Conservation (phyloP, 2,888 invertebrate genomes). For the Nudaria mundana region DNA sequence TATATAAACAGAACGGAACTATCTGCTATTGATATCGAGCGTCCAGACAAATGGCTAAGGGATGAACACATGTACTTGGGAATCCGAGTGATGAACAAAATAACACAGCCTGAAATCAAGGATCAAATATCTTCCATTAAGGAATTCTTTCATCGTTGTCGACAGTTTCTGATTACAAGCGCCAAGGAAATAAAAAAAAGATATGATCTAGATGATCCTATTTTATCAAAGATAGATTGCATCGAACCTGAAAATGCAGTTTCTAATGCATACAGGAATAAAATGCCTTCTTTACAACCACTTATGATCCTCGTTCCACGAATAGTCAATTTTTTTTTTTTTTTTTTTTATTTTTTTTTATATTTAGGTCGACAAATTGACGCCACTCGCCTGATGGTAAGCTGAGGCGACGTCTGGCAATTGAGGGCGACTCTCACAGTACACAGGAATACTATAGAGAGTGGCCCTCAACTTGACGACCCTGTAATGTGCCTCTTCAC, state of each 20-base stretch:
- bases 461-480: too few species aligned
- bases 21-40: not conserved
- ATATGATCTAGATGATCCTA: not conserved
- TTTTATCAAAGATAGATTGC: not conserved
- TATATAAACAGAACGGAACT: not conserved
- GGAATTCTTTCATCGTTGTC: not conserved
- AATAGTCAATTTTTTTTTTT: not conserved
- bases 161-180: not conserved
- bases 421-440: too few species aligned
- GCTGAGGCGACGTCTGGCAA: too few species aligned
- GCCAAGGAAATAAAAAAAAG: not conserved
- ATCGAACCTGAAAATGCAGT: not conserved
- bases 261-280: not conserved
- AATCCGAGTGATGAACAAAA: not conserved
- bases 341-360: too few species aligned
- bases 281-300: not conserved
- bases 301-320: not conserved
- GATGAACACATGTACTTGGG: not conserved
- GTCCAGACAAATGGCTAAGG: not conserved
- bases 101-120: not conserved
- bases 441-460: too few species aligned
- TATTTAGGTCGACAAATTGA: too few species aligned
- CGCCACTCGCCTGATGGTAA: too few species aligned
- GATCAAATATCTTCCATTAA: not conserved
- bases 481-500: too few species aligned